Base-by-base conservation (phyloP, 1,140 invertebrate species). In the Drosophila repletoides region DNA sequence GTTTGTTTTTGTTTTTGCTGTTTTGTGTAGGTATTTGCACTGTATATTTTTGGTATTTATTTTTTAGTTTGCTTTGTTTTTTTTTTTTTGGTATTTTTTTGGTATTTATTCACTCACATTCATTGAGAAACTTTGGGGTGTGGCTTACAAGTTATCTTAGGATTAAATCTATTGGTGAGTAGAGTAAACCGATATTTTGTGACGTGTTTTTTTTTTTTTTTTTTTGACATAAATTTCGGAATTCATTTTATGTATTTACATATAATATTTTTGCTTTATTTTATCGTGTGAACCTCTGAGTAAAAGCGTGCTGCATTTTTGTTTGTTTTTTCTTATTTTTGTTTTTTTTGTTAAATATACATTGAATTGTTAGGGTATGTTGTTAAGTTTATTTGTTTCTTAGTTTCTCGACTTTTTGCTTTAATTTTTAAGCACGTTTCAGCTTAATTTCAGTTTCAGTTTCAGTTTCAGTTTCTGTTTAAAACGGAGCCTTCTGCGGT, bases 401-500 rank as follows among this genome's bases (percentile, higher is more conserved):
- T 17, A 45, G 5, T 22, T n/a, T 15, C 33, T 26, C 4, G 31
- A 51, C 7, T 48, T 22, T 45, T n/a, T n/a, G n/a, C n/a, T n/a
- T n/a, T n/a, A n/a, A 63, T 17, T 21, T 15, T 46, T 43, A 59
- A 51, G 46, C 58, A 56, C 17, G 49, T 59, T 65, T 36, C 4
- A 10, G n/a, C n/a, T n/a, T n/a, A n/a, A n/a, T n/a, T 46, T 72
- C 29, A 26, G 43, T 58, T 56, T 34, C 17, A 49, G 29, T 49
- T 52, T 34, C 43, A 12, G 38, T 56, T 56, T 36, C 19, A 26
- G 43, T 59, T 45, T 14, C 60, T 38, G 46, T 55, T 38, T 41
- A 74, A 53, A 58, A 45, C 31, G 55, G 67, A 93, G 91, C 93
- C 93, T 94, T 94, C 93, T 93, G 93, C 93, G 93, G 93, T 92